Conservation (phyloP, 2,888 invertebrate genomes). For the Eilema caniola region DNA sequence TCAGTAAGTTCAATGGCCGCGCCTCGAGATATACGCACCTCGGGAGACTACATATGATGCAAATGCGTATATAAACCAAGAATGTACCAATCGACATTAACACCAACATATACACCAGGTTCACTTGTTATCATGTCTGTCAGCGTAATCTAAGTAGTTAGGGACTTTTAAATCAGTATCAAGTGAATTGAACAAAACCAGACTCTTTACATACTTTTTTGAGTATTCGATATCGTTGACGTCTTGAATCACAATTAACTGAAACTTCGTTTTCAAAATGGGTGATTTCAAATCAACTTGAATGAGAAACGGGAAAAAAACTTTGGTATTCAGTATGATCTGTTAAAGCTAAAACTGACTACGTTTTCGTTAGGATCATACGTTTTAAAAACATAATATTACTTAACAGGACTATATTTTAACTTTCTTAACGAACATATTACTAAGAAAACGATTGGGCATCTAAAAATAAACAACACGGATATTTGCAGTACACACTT, state of each 20-base stretch:
- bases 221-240: background rate
- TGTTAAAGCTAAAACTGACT: no score
- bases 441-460: background rate
- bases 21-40: conserved; percentile 41
- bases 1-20: conserved; percentile 65
- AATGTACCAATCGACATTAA: conserved; percentile 21
- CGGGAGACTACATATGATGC: conserved; percentile 31
- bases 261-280: no score
- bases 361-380: no score
- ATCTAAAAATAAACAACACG: conserved; percentile 12
- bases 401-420: background rate
- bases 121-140: conserved; percentile 31
- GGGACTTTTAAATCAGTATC: background rate
- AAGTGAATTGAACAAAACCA: no score
- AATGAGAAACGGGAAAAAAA: no score
- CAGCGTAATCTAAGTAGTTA: background rate
- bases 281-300: no score
- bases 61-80: conserved; percentile 38
- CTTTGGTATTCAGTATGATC: no score
- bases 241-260: no score
- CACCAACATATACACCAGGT: conserved; percentile 10
- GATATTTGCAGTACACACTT: conserved; percentile 7
- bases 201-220: no score
- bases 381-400: no score
- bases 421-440: conserved; percentile 12